Evolutionary conservation across 1,140 invertebrate species (phyloP).

Genomic region (Drosophila lacertosa): DNA sequence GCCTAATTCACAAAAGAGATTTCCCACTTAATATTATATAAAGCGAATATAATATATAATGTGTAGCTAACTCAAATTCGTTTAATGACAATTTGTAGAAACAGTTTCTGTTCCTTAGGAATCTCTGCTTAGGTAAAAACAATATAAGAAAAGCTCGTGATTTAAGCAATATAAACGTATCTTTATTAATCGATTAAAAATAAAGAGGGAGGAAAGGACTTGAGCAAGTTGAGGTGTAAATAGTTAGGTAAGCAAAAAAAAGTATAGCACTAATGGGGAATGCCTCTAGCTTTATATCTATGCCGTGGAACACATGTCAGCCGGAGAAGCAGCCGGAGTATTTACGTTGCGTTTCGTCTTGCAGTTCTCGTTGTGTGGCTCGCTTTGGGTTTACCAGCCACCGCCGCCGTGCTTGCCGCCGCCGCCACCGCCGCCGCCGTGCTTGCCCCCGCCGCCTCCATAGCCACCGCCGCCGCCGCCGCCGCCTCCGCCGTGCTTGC

Average conservation of each 20-base stretch:
- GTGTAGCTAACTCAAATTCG: too few species aligned
- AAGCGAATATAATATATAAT: too few species aligned
- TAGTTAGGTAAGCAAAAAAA: slow-evolving; percentile 23
- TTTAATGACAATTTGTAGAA: too few species aligned
- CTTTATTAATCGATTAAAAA: slow-evolving; percentile 57
- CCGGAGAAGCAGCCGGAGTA: slow-evolving; percentile 37
- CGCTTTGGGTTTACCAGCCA: slow-evolving; percentile 50
- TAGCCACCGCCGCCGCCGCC: slow-evolving; percentile 30
- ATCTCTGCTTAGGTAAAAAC: too few species aligned
- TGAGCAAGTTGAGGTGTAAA: slow-evolving; percentile 37
- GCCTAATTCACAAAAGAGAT: too few species aligned
- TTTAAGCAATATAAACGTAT: slow-evolving; percentile 23
- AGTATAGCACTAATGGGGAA: slow-evolving; percentile 16
- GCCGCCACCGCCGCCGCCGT: slow-evolving; percentile 30
- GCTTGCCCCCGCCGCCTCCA: slow-evolving; percentile 21
- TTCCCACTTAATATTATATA: too few species aligned
- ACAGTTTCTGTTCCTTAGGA: too few species aligned
- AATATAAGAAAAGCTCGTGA: background rate
- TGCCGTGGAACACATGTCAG: slow-evolving; percentile 55
- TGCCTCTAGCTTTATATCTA: slow-evolving; percentile 41
- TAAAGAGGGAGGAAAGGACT: slow-evolving; percentile 12
- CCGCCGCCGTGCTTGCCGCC: slow-evolving; percentile 55
- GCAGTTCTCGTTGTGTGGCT: slow-evolving; percentile 23
- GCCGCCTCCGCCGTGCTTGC: slow-evolving; percentile 42
- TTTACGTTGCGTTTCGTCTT: slow-evolving; percentile 29